Evolutionary conservation across 2,797 vertebrate genomes (phyloP), one percentile per base, ranked within the genome.

Genomic region (Poecilia velifera): DNA sequence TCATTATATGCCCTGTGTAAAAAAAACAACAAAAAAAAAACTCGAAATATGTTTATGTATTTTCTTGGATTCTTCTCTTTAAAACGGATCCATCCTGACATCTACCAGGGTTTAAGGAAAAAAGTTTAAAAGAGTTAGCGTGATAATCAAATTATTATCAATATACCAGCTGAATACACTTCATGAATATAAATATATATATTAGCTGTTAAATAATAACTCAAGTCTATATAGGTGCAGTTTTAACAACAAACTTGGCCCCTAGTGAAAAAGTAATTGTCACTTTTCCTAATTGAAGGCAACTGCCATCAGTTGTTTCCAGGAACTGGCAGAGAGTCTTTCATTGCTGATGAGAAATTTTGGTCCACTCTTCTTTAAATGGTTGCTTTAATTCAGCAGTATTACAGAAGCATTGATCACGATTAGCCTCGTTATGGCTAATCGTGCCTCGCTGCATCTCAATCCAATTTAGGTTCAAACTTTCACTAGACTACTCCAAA

Each of bases 1-100:
- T 99, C 88, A 97, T 99, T 79, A 76, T 96, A 83, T 99, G 98
- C 89, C 98, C 98, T 0, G 94, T 99, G 22, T 70, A 70, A 43
- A 68, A 49, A 8, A 22, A 51, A 8, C 1, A 31, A 31, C 1
- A 31, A 31, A 22, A 51, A 22, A 22, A 2, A 20, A 20, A 22
- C 34, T 66, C 0, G 0, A 66, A 39, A 66, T 22, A 25, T 25
- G 10, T 43, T 68, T 41, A 13, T 70, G 39, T 12, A 43, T 70
- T 41, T 70, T 53, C 51, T 41, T 70, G 7, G 18, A n/a, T 41
- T 22, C 39, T 41, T 70, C 66, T 70, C 18, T 68, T n/a, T 41
- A 43, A 25, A 41, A 41, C 20, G 41, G 39, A 43, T 41, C 36
- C 3, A 41, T 22, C 1, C 13, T 62, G 12, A 62, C 62, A 66